Evolutionary conservation across 2,113 vertebrate species (phyloP).

Genomic region (Pangasianodon hypophthalmus): DNA sequence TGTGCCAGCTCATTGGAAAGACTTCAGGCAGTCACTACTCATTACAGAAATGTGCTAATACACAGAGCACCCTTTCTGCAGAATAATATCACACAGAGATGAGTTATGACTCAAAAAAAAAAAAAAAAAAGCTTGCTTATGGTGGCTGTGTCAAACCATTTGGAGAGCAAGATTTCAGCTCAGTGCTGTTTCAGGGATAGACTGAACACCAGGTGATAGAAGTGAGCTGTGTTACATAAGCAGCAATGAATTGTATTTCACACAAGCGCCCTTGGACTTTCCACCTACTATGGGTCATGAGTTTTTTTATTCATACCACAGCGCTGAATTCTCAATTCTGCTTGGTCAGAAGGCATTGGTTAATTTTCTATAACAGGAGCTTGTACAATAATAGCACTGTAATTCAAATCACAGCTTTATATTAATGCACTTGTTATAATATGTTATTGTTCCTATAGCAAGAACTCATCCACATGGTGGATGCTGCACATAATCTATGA

Average conservation of each 20-base stretch:
- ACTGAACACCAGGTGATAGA: neutral
- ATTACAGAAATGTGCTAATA: constrained; percentile 25
- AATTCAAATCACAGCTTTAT: neutral
- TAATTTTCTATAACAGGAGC: neutral
- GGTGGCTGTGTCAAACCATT: constrained; percentile 4
- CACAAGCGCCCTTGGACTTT: neutral
- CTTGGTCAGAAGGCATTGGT: neutral
- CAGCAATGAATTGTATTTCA: neutral
- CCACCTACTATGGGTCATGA: neutral
- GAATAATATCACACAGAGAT: constrained; percentile 12
- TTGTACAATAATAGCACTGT: neutral
- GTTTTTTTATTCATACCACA: constrained; percentile 7
- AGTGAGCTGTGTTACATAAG: neutral
- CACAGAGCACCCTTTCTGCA: constrained; percentile 11
- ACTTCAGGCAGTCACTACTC: neutral
- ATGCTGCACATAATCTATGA: neutral
- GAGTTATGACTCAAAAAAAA: neutral
- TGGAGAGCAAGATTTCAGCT: neutral
- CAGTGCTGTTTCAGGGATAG: constrained; percentile 8
- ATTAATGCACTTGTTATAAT: neutral
- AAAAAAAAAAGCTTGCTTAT: neutral
- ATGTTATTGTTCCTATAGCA: neutral
- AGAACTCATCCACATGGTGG: neutral
- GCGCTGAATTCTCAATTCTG: neutral
- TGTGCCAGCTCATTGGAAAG: constrained; percentile 13